Percentiles rank a stretch among this genome's conserved stretches.
Evolutionary conservation across 2,888 invertebrate species (phyloP).

Genomic region (Hypomecis atomaria): DNA sequence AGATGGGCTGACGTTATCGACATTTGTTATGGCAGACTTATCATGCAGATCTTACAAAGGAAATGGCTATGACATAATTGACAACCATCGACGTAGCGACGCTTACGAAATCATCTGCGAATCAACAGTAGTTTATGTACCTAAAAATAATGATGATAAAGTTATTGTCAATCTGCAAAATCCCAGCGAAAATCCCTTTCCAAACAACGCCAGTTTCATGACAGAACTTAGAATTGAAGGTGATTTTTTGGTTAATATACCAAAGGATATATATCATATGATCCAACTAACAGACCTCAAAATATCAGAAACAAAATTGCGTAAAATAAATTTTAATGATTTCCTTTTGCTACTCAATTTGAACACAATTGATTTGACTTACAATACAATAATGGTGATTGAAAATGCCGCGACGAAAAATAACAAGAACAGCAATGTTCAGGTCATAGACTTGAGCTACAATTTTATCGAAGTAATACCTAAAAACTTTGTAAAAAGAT

Average conservation of each 20-base stretch:
- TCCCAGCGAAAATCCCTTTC: too few species aligned
- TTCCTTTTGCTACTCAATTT: not conserved
- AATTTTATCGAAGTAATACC: not conserved
- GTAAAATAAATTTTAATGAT: not conserved
- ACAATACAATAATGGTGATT: not conserved
- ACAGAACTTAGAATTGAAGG: not conserved
- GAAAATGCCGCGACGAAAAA: not conserved
- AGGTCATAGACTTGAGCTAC: not conserved
- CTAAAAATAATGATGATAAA: too few species aligned
- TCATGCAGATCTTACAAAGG: too few species aligned
- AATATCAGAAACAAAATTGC: not conserved
- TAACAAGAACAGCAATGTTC: not conserved
- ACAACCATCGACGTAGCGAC: too few species aligned
- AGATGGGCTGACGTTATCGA: too few species aligned
- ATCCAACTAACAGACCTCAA: not conserved
- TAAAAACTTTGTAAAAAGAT: not conserved
- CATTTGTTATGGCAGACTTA: too few species aligned
- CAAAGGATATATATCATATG: not conserved
- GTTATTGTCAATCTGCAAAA: too few species aligned
- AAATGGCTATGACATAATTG: too few species aligned
- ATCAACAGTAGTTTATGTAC: too few species aligned
- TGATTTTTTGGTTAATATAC: not conserved
- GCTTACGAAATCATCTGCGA: too few species aligned
- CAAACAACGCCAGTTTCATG: too few species aligned
- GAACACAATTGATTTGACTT: not conserved